Evolutionary conservation across 2,113 vertebrate species (phyloP).

Genomic region (Festucalex cinctus): DNA sequence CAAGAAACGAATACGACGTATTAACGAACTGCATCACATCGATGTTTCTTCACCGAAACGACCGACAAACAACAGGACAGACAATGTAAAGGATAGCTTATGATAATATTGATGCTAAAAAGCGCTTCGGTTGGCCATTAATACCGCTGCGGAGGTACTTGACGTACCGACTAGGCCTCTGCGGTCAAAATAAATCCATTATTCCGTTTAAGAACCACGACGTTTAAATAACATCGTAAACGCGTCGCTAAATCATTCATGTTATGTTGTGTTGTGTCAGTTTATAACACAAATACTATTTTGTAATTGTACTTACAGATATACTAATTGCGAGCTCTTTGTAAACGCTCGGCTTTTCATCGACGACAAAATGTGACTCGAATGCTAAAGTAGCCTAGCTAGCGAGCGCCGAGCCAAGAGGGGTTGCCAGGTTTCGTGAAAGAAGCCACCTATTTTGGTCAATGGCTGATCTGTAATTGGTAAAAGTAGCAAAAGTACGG

Average conservation of each 20-base stretch:
- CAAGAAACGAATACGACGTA: background rate
- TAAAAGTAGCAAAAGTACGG: too few relatives aligned
- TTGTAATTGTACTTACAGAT: slow-evolving; percentile 49
- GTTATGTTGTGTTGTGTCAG: background rate
- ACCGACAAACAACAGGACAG: too few relatives aligned
- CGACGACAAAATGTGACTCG: background rate
- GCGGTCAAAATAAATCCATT: background rate
- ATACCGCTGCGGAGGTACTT: background rate
- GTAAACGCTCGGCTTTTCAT: background rate
- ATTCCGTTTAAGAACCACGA: slow-evolving; percentile 42
- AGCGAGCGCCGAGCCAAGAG: too few relatives aligned
- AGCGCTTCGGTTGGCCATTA: background rate
- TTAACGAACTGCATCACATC: background rate
- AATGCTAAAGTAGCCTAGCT: too few relatives aligned
- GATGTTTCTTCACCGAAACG: too few relatives aligned
- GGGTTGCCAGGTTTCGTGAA: too few relatives aligned
- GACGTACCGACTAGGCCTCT: background rate
- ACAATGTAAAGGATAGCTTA: too few relatives aligned
- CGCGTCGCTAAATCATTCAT: accelerated
- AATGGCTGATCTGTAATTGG: too few relatives aligned
- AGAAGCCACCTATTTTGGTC: too few relatives aligned
- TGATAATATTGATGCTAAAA: background rate
- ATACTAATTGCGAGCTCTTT: slow-evolving; percentile 23
- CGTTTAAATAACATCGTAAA: background rate
- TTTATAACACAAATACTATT: accelerated